Conservation (phyloP, 2,797 vertebrate species). For the Selene dorsalis region DNA sequence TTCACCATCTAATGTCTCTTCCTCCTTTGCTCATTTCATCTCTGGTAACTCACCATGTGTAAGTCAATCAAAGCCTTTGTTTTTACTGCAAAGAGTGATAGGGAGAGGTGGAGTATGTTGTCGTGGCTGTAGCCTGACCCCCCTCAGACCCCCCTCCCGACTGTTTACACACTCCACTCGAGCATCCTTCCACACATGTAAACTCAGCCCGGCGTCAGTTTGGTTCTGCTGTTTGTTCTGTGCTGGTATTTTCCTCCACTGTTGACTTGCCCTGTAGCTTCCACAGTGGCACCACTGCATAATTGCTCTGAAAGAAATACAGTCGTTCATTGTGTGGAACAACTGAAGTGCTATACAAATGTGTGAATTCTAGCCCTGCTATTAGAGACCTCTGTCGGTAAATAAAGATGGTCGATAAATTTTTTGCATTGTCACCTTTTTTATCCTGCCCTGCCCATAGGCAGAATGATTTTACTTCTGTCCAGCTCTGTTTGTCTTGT, state of each 20-base stretch:
- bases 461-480: background rate
- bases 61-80: conserved; percentile 57
- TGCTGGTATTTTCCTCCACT: conserved; percentile 69
- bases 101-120: conserved; percentile 53
- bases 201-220: conserved; percentile 65
- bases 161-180: conserved; percentile 77
- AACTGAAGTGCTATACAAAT: conserved; percentile 80
- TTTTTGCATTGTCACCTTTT: conserved; percentile 74
- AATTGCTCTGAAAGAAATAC: conserved; percentile 88
- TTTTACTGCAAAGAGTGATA: conserved; percentile 51
- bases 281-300: conserved; percentile 83
- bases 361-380: conserved; percentile 89
- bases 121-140: conserved; percentile 34
- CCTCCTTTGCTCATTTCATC: conserved; percentile 60
- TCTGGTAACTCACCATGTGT: conserved; percentile 50
- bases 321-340: conserved; percentile 82
- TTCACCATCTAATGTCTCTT: conserved; percentile 42
- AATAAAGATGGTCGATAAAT: conserved; percentile 88
- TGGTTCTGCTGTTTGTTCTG: conserved; percentile 67
- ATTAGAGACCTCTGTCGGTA: conserved; percentile 87
- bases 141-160: conserved; percentile 32
- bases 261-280: conserved; percentile 75
- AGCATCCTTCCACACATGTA: conserved; percentile 67
- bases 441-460: background rate
- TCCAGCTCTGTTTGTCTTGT: background rate